Base-by-base conservation (phyloP, 2,113 vertebrate genomes). In the Pomatorhinus ruficollis region DNA sequence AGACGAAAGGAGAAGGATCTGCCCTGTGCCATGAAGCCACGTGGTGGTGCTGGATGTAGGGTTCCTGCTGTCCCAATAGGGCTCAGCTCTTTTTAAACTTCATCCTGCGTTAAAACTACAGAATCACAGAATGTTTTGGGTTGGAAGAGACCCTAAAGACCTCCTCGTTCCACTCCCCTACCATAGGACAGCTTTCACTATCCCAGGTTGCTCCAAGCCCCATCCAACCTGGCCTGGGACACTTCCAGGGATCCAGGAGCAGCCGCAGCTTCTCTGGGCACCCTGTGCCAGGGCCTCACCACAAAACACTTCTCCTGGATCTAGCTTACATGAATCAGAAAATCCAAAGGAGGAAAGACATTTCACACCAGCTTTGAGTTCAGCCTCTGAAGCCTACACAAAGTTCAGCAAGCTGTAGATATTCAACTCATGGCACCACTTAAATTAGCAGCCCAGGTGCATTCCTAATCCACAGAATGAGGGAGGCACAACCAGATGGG, bases 31-130 rank as follows among this genome's bases (percentile, higher is more conserved):
- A 30, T 0, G 2, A 35, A n/a, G 56, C 23, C 3, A 1, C 2
- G 11, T 1, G 2, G 23, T 24, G 30, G 30, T 47, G 25, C 24
- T 82, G 35, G 20, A 0, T 20, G 31, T 44, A 25, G 20, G 8
- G 33, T 18, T 57, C 27, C n/a, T 5, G 0, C 35, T 54, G 14
- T 15, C 33, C 27, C 20, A 18, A 0, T 5, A 2, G 0, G n/a
- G 17, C 27, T 59, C 54, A 66, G 30, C 9, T 23, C 4, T 77
- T 50, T 74, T 68, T 49, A 33, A 6, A 6, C 44, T 74, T 47
- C 64, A 11, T n/a, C 33, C 6, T 35, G 15, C 9, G 23, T 24
- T 39, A 60, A 68, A 76, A 60, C 5, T 10, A 17, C 5, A 45
- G 37, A 57, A 42, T 14, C 27, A 33, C 19, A 37, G 35, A 60